Conservation (phyloP, 2,888 invertebrate genomes). For the Sminthurides aquaticus region DNA sequence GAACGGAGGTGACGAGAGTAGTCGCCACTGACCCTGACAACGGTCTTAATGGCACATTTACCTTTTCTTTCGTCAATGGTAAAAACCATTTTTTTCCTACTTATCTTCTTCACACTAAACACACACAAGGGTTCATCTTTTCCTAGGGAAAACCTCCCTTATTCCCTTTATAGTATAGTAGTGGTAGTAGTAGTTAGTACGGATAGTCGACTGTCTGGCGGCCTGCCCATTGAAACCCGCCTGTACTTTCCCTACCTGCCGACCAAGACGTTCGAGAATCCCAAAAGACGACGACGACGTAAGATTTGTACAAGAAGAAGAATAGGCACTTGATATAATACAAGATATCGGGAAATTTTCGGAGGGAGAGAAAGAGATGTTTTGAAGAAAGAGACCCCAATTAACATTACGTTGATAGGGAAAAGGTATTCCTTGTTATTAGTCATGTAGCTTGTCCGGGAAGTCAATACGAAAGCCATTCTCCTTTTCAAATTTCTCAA, state of each 20-base stretch:
- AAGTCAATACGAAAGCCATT: not conserved
- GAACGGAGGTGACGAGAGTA: constrained; percentile 78
- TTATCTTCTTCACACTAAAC: constrained; percentile 1
- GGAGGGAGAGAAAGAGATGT: not conserved
- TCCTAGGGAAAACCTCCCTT: no score
- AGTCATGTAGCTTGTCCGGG: not conserved
- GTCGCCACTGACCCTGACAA: constrained; percentile 77
- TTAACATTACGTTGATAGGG: not conserved
- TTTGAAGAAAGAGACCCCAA: not conserved
- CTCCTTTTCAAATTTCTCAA: not conserved
- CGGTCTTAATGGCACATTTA: constrained; percentile 78
- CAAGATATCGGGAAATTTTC: no score
- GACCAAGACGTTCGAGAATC: no score
- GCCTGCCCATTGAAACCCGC: constrained; percentile 20
- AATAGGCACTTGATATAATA: no score
- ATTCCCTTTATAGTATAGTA: not conserved
- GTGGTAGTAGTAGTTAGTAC: no score
- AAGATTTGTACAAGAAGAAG: no score
- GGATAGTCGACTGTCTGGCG: constrained; percentile 24
- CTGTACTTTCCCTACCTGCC: no score
- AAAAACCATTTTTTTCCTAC: constrained; percentile 26
- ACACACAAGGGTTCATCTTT: no score
- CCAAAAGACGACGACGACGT: no score
- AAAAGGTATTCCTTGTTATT: not conserved
- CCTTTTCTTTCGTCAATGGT: constrained; percentile 77